Conservation (phyloP, 2,797 vertebrate species). For the Hippoglossus hippoglossus region DNA sequence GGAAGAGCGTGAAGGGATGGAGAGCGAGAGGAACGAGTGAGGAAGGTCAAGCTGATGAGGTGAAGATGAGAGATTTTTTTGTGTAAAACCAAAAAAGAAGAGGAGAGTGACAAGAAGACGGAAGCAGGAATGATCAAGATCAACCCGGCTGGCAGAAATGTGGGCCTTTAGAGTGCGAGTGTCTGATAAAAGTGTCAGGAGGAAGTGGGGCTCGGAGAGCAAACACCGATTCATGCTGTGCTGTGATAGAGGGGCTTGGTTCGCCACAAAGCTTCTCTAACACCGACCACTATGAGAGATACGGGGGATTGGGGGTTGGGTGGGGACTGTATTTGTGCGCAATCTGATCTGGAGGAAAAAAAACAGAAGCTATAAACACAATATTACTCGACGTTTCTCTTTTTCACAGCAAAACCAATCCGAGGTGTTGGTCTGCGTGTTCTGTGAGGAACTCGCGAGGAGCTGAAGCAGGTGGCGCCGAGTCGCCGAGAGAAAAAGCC, state of each 20-base stretch:
- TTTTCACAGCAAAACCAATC: slow-evolving; percentile 11
- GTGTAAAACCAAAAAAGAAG: slow-evolving; percentile 9
- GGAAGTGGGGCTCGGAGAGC: slow-evolving; percentile 65
- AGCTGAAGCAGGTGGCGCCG: slow-evolving; percentile 46
- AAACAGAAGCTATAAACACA: slow-evolving; percentile 19
- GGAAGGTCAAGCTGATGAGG: slow-evolving; percentile 58
- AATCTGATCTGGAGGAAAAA: slow-evolving; percentile 28
- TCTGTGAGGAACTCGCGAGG: slow-evolving; percentile 25
- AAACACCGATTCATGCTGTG: slow-evolving; percentile 65
- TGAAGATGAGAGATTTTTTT: slow-evolving; percentile 57
- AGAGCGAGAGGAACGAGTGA: slow-evolving; percentile 58
- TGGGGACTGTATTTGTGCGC: slow-evolving; percentile 8
- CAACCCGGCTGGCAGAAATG: slow-evolving; percentile 51
- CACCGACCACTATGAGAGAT: slow-evolving; percentile 26
- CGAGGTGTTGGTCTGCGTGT: slow-evolving; percentile 50
- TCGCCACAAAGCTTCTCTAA: slow-evolving; percentile 45
- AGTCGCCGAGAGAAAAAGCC: slow-evolving; percentile 27
- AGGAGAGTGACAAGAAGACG: slow-evolving; percentile 44
- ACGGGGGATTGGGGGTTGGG: slow-evolving; percentile 17
- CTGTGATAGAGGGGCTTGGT: slow-evolving; percentile 52
- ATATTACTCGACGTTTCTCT: slow-evolving; percentile 9
- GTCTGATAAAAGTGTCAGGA: slow-evolving; percentile 71
- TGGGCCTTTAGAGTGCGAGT: slow-evolving; percentile 62
- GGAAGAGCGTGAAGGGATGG: slow-evolving; percentile 48
- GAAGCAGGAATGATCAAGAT: slow-evolving; percentile 55